Conservation (phyloP, 2,888 invertebrate genomes). For the Ectropis crepuscularia region DNA sequence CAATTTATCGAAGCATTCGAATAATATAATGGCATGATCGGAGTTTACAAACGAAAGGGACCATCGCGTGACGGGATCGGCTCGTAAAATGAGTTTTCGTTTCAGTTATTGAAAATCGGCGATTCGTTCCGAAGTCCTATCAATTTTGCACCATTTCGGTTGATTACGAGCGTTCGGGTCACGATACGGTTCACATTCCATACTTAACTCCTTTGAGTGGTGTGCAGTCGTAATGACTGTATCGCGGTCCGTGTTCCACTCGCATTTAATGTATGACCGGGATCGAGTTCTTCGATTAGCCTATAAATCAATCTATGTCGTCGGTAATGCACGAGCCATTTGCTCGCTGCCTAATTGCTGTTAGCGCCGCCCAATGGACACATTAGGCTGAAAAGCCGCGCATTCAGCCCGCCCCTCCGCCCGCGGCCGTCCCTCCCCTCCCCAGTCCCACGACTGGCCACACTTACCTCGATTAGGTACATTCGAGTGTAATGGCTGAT, state of each 20-base stretch:
- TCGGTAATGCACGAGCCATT: constrained; percentile 83
- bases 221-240: constrained; percentile 68
- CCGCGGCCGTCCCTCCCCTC: constrained; percentile 44
- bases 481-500: constrained; percentile 79
- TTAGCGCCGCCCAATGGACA: constrained; percentile 81
- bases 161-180: constrained; percentile 66
- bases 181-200: constrained; percentile 65
- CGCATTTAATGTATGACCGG: constrained; percentile 58
- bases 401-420: constrained; percentile 56
- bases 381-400: constrained; percentile 74
- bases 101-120: constrained; percentile 58
- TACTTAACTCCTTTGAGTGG: constrained; percentile 58
- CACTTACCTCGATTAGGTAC: constrained; percentile 63
- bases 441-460: constrained; percentile 53
- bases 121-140: constrained; percentile 57
- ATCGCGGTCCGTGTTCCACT: constrained; percentile 59
- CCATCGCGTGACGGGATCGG: constrained; percentile 64
- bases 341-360: constrained; percentile 80
- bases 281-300: constrained; percentile 56
- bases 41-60: constrained; percentile 53
- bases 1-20: constrained; percentile 59
- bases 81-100: constrained; percentile 59
- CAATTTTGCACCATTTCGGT: constrained; percentile 60
- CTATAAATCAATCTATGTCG: constrained; percentile 82
- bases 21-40: constrained; percentile 51